These are phyloP conservation scores for Dendrocopos noguchii DNA, from an alignment of 2,113 vertebrate species.

Conservation along the genomic window DNA sequence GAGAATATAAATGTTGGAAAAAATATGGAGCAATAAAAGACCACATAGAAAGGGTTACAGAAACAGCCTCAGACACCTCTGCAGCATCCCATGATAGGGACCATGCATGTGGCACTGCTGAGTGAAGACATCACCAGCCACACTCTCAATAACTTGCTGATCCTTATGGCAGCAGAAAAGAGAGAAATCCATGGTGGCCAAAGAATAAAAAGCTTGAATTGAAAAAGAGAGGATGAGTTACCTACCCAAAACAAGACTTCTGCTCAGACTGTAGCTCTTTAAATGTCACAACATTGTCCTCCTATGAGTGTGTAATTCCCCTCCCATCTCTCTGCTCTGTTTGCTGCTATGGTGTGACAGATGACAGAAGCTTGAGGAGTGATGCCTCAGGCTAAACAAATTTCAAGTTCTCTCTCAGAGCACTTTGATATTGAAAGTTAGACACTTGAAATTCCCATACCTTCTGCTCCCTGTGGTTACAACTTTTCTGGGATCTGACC, in stretches of 20 bases:
- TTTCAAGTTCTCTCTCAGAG: conserved; percentile 63
- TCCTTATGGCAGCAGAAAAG: neutral
- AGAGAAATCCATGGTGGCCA: neutral
- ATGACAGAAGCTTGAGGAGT: conserved; percentile 76
- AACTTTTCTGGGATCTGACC: neutral
- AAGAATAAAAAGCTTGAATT: neutral
- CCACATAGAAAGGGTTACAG: neutral
- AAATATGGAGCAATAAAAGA: neutral
- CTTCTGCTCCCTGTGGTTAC: neutral
- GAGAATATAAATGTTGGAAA: neutral
- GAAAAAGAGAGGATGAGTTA: conserved; percentile 43
- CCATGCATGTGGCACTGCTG: rapidly evolving
- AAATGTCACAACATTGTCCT: conserved; percentile 72
- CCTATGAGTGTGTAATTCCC: conserved; percentile 70
- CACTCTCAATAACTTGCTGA: neutral
- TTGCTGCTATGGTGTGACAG: conserved; percentile 67
- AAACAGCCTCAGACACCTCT: neutral
- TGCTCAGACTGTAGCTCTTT: neutral
- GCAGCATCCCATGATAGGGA: neutral
- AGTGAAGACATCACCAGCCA: neutral
- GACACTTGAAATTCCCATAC: conserved; percentile 65
- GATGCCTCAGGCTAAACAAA: conserved; percentile 75
- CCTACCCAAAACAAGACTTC: neutral
- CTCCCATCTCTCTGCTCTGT: conserved; percentile 60
- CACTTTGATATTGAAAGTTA: conserved; percentile 77